Percentiles rank a stretch among this genome's conserved stretches.
Evolutionary conservation across 2,888 invertebrate genomes (phyloP).

Genomic region (Cistogaster globosa): DNA sequence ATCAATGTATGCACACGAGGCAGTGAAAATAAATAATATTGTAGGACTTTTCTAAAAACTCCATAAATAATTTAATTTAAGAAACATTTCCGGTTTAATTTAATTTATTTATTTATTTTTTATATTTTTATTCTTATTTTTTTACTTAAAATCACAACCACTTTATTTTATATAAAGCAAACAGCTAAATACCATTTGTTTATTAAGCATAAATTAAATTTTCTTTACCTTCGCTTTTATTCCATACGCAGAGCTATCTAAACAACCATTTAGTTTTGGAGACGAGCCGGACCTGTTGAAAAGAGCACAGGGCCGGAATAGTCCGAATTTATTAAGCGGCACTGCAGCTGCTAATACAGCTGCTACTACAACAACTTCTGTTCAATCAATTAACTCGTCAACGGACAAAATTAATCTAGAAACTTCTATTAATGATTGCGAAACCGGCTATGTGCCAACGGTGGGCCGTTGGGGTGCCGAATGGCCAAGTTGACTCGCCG

Average conservation of each 20-base stretch:
- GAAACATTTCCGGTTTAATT: too few species aligned
- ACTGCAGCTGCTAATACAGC: constrained; percentile 75
- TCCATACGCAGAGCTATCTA: constrained; percentile 87
- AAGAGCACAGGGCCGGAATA: constrained; percentile 84
- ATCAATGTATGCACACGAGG: too few species aligned
- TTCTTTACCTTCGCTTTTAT: not conserved
- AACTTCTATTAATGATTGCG: constrained; percentile 84
- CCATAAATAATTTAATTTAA: too few species aligned
- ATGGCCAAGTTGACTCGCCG: constrained; percentile 99
- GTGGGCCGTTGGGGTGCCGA: constrained; percentile 96
- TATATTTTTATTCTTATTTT: too few species aligned
- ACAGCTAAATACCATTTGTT: too few species aligned
- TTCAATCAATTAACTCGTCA: constrained; percentile 77
- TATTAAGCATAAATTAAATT: too few species aligned
- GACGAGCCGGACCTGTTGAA: constrained; percentile 86
- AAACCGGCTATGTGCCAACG: constrained; percentile 88
- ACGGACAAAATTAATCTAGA: constrained; percentile 83
- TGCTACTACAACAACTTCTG: constrained; percentile 75
- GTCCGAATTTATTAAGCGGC: constrained; percentile 83
- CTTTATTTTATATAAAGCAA: too few species aligned
- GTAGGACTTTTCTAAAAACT: too few species aligned
- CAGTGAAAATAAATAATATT: too few species aligned
- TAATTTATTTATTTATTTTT: too few species aligned
- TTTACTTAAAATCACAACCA: not conserved
- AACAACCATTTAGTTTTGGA: constrained; percentile 86